Conservation (phyloP, 2,113 vertebrate species). For the Polyodon spathula region DNA sequence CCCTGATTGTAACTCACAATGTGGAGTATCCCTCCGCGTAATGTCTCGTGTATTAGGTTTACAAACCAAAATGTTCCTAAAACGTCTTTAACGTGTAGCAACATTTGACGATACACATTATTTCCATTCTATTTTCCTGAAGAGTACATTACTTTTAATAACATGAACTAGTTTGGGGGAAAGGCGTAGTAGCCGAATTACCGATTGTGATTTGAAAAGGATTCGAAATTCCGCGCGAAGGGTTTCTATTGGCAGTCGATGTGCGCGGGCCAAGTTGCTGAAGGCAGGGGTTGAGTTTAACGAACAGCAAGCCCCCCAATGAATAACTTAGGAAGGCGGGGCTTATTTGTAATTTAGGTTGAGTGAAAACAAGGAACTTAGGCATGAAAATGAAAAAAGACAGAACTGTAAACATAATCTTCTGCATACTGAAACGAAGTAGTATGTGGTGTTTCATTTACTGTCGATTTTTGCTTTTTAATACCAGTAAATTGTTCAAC, state of each 20-base stretch:
- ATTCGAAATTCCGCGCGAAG: constrained; percentile 67
- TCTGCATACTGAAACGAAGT: too few species aligned
- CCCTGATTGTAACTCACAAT: not conserved
- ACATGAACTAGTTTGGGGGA: constrained; percentile 23
- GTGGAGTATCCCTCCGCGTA: not conserved
- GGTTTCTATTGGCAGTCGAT: constrained; percentile 45
- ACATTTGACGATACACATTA: not conserved
- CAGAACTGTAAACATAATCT: too few species aligned
- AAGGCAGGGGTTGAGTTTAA: too few species aligned
- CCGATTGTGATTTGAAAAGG: constrained; percentile 28
- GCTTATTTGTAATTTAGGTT: too few species aligned
- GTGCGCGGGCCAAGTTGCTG: too few species aligned
- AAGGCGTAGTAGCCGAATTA: constrained; percentile 12
- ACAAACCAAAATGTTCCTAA: not conserved
- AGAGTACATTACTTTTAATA: not conserved
- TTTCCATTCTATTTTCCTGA: constrained; percentile 48
- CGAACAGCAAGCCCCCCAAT: too few species aligned
- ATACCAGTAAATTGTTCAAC: too few species aligned
- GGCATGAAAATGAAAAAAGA: too few species aligned
- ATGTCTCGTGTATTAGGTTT: not conserved
- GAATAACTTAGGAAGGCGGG: too few species aligned
- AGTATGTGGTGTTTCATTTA: too few species aligned
- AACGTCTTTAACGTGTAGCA: constrained; percentile 9
- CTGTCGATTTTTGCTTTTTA: too few species aligned
- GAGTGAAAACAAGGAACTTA: too few species aligned